phyloP scores from a whole-genome alignment of 2,113 vertebrate genomes.

The Myiagra hebetior region DNA sequence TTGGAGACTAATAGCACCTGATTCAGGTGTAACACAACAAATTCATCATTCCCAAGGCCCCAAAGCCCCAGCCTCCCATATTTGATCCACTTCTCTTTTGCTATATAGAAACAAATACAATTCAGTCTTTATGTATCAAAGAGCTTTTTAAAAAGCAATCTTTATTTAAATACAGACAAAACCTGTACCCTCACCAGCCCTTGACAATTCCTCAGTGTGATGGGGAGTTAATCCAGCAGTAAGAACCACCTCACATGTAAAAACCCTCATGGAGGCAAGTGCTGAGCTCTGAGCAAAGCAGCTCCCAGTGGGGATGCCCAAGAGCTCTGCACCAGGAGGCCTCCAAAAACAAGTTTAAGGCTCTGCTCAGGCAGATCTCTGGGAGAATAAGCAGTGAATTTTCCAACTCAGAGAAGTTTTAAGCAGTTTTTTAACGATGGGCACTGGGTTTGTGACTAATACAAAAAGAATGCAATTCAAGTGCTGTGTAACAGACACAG shows the following conservation, averaged over 20 bases:
- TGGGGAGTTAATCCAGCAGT: background rate
- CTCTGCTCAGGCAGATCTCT: background rate
- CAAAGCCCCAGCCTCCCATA: background rate
- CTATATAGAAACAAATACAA: background rate
- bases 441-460: background rate
- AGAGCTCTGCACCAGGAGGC: background rate
- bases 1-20: background rate
- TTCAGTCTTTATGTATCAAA: background rate
- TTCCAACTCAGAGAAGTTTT: background rate
- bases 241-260: background rate
- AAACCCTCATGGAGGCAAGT: background rate
- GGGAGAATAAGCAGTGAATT: background rate
- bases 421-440: background rate
- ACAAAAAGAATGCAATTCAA: background rate
- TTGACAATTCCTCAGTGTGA: background rate
- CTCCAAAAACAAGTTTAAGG: background rate
- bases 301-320: background rate
- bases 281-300: background rate
- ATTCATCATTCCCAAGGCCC: background rate
- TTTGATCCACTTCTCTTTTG: background rate
- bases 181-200: background rate
- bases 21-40: background rate
- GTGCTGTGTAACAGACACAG: background rate
- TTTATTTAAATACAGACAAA: constrained; percentile 57
- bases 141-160: background rate